These are phyloP conservation scores for Trachelus iudaicus DNA, from an alignment of 2,888 invertebrate species.

Conservation along the genomic window DNA sequence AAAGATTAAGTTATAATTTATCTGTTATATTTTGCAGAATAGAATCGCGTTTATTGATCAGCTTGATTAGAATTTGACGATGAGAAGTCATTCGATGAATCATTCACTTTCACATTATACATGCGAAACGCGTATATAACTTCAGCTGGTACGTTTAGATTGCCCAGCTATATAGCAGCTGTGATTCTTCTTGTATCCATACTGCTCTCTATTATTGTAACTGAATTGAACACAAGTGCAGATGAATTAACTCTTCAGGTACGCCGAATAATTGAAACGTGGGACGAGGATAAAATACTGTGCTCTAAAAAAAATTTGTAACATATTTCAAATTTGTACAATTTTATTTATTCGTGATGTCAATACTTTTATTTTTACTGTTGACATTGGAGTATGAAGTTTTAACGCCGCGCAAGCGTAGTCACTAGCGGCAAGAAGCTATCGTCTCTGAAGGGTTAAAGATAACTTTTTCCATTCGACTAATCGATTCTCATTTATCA, in stretches of 20 bases:
- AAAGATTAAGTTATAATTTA: neutral
- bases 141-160: neutral
- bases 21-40: neutral
- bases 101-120: neutral
- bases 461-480: neutral
- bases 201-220: neutral
- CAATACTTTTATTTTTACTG: too few species aligned
- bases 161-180: neutral
- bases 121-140: neutral
- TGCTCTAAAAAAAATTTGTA: too few species aligned
- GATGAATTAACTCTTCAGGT: neutral
- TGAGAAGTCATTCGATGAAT: neutral
- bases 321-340: too few species aligned
- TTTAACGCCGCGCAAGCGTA: too few species aligned
- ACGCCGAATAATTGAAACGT: too few species aligned
- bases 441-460: neutral
- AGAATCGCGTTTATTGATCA: neutral
- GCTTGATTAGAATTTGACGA: neutral
- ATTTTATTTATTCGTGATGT: too few species aligned
- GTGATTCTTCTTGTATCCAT: neutral
- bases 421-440: too few species aligned
- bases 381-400: too few species aligned
- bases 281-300: too few species aligned
- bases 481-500: neutral
- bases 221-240: neutral